phyloP scores from a whole-genome alignment of 2,797 vertebrate species.

The Austrolebias charrua region DNA sequence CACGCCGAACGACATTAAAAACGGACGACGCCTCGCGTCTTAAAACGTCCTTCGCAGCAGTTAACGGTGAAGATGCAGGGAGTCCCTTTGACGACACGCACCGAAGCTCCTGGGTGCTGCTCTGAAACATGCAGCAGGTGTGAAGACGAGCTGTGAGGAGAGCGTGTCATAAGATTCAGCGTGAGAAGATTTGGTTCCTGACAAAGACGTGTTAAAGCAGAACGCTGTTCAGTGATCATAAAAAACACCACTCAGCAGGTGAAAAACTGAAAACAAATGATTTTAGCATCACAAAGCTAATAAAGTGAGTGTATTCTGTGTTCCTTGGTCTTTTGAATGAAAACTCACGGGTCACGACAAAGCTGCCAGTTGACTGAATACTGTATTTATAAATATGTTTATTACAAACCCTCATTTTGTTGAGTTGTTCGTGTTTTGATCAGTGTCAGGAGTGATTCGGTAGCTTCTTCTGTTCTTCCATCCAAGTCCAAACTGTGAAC shows the following conservation, averaged over 20 bases:
- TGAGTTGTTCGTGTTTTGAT: constrained; percentile 6
- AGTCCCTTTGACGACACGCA: constrained; percentile 14
- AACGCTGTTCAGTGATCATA: constrained; percentile 10
- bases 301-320: background rate
- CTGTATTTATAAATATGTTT: constrained; percentile 20
- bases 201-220: constrained; percentile 28
- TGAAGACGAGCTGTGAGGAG: constrained; percentile 21
- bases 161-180: constrained; percentile 27
- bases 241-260: constrained; percentile 16
- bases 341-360: background rate
- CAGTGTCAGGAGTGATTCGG: constrained; percentile 10
- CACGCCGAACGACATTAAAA: background rate
- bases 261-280: constrained; percentile 9
- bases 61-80: constrained; percentile 7
- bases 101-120: constrained; percentile 17
- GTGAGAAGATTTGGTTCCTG: constrained; percentile 20
- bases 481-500: constrained; percentile 6
- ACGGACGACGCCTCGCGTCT: constrained; percentile 2
- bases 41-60: constrained; percentile 10
- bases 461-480: background rate
- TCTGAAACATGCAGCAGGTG: constrained; percentile 2
- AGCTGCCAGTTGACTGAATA: constrained; percentile 11
- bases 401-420: constrained; percentile 1
- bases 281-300: constrained; percentile 1
- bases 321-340: constrained; percentile 18